phyloP scores from a whole-genome alignment of 2,888 invertebrate genomes.

The Escarpia spicata region DNA sequence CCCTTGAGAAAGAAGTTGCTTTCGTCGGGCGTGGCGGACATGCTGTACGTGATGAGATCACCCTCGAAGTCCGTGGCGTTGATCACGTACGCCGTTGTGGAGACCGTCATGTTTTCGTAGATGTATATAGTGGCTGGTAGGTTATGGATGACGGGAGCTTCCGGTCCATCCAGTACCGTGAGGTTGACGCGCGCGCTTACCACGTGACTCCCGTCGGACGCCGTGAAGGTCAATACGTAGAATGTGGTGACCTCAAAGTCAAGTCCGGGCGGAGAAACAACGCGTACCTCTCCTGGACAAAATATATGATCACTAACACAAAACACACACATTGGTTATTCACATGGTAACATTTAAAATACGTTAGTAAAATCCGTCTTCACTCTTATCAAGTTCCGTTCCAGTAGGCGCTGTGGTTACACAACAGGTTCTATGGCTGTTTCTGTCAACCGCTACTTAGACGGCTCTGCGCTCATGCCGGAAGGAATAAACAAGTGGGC shows the following conservation, averaged over 20 bases:
- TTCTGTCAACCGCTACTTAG: too few relatives aligned
- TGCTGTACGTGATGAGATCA: constrained; percentile 21
- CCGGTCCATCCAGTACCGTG: constrained; percentile 17
- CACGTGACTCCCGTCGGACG: constrained; percentile 14
- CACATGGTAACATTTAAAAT: not conserved
- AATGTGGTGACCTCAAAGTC: constrained; percentile 17
- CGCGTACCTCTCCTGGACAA: not conserved
- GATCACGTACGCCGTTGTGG: not conserved
- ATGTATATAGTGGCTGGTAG: constrained; percentile 17
- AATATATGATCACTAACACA: not conserved
- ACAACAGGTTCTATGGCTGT: not conserved
- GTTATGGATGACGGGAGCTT: constrained; percentile 22
- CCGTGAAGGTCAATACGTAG: constrained; percentile 18
- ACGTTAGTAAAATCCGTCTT: too few relatives aligned
- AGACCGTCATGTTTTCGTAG: constrained; percentile 22
- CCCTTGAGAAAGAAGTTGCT: constrained; percentile 18
- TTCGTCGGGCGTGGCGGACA: constrained; percentile 17
- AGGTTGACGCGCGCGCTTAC: not conserved
- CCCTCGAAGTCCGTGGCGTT: constrained; percentile 21
- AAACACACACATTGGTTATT: not conserved
- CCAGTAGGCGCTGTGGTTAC: not conserved
- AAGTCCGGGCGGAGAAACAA: constrained; percentile 14
- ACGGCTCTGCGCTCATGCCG: too few relatives aligned
- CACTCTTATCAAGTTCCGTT: not conserved
- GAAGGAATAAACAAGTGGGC: too few relatives aligned